Base-by-base conservation (phyloP, 2,113 vertebrate species). In the Etheostoma spectabile region DNA sequence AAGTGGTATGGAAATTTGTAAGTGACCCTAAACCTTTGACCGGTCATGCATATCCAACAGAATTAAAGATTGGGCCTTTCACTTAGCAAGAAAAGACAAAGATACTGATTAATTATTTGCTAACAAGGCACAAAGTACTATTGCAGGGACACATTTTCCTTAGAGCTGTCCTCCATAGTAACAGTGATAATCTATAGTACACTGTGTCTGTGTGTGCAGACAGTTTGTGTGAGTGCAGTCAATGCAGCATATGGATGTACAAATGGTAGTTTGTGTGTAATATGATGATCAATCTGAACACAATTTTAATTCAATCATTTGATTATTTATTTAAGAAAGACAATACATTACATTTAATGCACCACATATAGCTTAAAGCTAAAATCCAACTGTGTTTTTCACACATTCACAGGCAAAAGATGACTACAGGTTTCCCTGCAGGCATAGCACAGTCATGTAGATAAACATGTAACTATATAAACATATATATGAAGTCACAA, bases 261-360 rank as follows among this genome's bases (percentile, higher is more conserved):
- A 4, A 38, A 38, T 38, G 8, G 35, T 4, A 53, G 6, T 2
- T 19, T 60, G 11, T 78, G 30, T 51, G 8, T 42, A 22, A 30
- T 42, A 11, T 35, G 4, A 61, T n/a, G 7, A 57, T 4, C 13
- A 18, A 55, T 48, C 53, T 16, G 48, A 18, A 5, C 48, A 42
- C 4, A 1, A 4, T 15, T 53, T 52, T 10, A 42, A 22, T 69
- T 52, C 13, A 3, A 18, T 53, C 1, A 22, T 13, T 75, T 30
- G 5, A 48, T n/a, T 78, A 10, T 77, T 67, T 21, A 38, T 80
- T 75, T 69, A 51, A 68, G 2, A 63, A 56, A 70, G 33, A 74
- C 16, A 65, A 38, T 13, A 30, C 48, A 67, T 65, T 18, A 67
- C 11, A 56, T 21, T 30, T 7, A 71, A 42, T 65, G 48, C 48